phyloP scores from a whole-genome alignment of 2,888 invertebrate genomes.

The Drosophila melanocephala region DNA sequence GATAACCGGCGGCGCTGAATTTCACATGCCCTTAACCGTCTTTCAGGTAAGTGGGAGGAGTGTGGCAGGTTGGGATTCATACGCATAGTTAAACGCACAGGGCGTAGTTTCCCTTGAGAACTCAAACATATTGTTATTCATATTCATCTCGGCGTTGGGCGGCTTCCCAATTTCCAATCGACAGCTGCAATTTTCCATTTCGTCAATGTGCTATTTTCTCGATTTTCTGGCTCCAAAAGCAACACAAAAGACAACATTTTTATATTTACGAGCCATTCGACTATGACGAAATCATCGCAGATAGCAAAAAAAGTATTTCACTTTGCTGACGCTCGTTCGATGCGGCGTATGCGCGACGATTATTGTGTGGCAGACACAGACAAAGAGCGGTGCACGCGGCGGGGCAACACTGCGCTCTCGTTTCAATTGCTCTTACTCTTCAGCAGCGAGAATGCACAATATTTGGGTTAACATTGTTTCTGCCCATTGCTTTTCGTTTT shows the following conservation, averaged over 20 bases:
- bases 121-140: conserved; percentile 12
- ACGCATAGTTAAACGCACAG: conserved; percentile 14
- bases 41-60: conserved; percentile 83
- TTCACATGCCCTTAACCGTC: conserved; percentile 86
- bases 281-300: conserved; percentile 67
- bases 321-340: conserved; percentile 43
- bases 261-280: conserved; percentile 48
- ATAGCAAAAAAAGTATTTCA: conserved; percentile 55
- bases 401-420: conserved; percentile 19
- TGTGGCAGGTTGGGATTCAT: conserved; percentile 25
- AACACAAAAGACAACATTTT: conserved; percentile 21
- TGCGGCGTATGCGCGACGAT: conserved; percentile 60
- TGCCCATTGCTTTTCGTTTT: conserved; percentile 55
- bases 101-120: conserved; percentile 17
- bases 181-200: conserved; percentile 51
- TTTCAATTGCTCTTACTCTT: conserved; percentile 35
- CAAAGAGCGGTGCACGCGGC: neutral
- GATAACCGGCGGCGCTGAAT: conserved; percentile 85
- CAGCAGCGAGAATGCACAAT: conserved; percentile 59
- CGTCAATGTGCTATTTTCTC: conserved; percentile 28
- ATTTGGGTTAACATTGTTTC: conserved; percentile 67
- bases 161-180: conserved; percentile 27
- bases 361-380: conserved; percentile 27
- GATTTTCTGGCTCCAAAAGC: conserved; percentile 25
- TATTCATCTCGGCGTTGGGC: conserved; percentile 9